Conservation (phyloP, 2,113 vertebrate species). For the Zapornia atra region DNA sequence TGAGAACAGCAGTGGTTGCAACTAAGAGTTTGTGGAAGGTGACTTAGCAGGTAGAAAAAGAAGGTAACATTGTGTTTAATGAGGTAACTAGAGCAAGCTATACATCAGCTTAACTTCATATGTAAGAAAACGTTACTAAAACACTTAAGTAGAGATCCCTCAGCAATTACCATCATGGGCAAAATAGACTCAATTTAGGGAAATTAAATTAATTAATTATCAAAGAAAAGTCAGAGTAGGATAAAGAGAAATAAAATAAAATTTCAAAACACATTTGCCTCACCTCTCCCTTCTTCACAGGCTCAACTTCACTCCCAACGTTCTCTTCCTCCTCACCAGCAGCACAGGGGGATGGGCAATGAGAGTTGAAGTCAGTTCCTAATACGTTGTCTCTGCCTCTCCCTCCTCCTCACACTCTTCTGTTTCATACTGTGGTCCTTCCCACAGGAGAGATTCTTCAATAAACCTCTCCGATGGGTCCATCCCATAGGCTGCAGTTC, state of each 20-base stretch:
- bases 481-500: background rate
- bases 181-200: too few species aligned
- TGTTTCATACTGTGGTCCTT: background rate
- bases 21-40: background rate
- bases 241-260: too few species aligned
- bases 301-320: background rate
- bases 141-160: background rate
- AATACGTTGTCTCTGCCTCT: background rate
- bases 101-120: background rate
- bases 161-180: too few species aligned
- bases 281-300: too few species aligned
- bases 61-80: background rate
- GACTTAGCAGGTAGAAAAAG: background rate
- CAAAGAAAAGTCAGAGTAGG: too few species aligned
- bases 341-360: accelerated
- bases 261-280: too few species aligned
- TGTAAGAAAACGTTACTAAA: background rate
- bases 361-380: background rate
- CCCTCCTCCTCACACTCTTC: background rate
- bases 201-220: too few species aligned
- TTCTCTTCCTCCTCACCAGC: background rate
- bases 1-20: background rate
- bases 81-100: background rate
- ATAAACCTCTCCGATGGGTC: background rate
- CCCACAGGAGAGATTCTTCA: background rate